Conservation (phyloP, 2,888 invertebrate genomes). For the Desoria tigrina region DNA sequence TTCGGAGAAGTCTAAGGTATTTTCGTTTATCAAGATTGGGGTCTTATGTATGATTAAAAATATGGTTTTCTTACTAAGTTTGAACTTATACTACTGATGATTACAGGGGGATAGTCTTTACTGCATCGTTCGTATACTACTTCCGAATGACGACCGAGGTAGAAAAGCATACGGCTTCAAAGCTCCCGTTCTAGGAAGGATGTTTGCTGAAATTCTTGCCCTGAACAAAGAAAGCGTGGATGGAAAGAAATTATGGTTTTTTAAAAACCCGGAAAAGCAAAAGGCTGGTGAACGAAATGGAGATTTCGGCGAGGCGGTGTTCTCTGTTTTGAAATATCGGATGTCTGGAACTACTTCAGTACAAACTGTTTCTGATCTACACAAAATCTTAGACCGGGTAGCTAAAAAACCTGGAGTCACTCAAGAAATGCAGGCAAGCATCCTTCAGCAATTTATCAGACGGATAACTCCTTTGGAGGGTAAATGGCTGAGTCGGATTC, state of each 20-base stretch:
- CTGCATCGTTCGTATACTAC: slow-evolving; percentile 39
- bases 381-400: slow-evolving; percentile 42
- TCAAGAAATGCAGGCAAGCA: slow-evolving; percentile 35
- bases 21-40: neutral
- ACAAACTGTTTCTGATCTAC: slow-evolving; percentile 35
- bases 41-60: neutral
- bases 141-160: slow-evolving; percentile 42
- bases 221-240: slow-evolving; percentile 40
- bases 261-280: slow-evolving; percentile 38
- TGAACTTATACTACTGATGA: too few species aligned
- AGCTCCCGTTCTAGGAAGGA: slow-evolving; percentile 34
- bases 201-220: slow-evolving; percentile 46
- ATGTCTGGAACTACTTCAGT: slow-evolving; percentile 8
- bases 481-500: slow-evolving; percentile 50
- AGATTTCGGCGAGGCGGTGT: slow-evolving; percentile 38
- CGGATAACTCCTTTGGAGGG: slow-evolving; percentile 45
- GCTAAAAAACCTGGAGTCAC: slow-evolving; percentile 27
- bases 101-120: slow-evolving; percentile 51
- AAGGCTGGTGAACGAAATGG: slow-evolving; percentile 31
- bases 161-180: slow-evolving; percentile 46
- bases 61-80: neutral
- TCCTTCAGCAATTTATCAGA: slow-evolving; percentile 37
- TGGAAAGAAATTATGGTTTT: slow-evolving; percentile 41
- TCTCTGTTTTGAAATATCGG: slow-evolving; percentile 24
- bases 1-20: slow-evolving; percentile 38